Evolutionary conservation across 2,113 vertebrate genomes (phyloP).

Genomic region (Okapia johnstoni): DNA sequence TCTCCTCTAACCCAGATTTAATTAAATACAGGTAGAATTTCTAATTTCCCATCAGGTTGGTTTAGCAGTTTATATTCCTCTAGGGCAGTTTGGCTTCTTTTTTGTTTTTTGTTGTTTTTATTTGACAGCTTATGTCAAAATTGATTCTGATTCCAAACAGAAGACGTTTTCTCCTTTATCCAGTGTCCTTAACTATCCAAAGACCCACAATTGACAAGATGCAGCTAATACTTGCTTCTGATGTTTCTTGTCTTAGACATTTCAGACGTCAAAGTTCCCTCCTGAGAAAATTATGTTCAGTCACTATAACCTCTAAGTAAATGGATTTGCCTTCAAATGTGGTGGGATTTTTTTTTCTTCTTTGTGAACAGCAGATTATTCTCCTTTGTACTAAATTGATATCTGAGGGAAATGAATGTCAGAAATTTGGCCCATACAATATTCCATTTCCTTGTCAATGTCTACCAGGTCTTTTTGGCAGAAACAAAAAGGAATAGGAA

Average conservation of each 20-base stretch:
- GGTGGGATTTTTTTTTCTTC: neutral
- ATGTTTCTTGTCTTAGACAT: slow-evolving; percentile 10
- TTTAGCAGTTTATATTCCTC: neutral
- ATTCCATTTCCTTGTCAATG: slow-evolving; percentile 48
- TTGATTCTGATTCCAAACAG: slow-evolving; percentile 67
- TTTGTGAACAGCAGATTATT: slow-evolving; percentile 62
- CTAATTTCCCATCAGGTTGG: slow-evolving; percentile 16
- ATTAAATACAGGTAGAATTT: slow-evolving; percentile 31
- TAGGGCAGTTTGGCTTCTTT: slow-evolving; percentile 25
- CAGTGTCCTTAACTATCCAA: slow-evolving; percentile 32
- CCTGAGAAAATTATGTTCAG: slow-evolving; percentile 57
- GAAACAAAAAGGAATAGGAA: slow-evolving; percentile 55
- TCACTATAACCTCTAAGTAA: slow-evolving; percentile 68
- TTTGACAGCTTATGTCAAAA: slow-evolving; percentile 46
- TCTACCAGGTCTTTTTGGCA: slow-evolving; percentile 60
- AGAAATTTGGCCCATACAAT: slow-evolving; percentile 66
- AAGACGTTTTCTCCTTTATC: slow-evolving; percentile 31
- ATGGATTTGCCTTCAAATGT: slow-evolving; percentile 58
- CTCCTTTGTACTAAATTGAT: slow-evolving; percentile 69
- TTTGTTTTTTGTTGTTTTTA: neutral
- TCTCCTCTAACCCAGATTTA: slow-evolving; percentile 24
- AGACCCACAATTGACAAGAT: neutral
- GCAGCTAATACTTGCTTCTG: slow-evolving; percentile 26
- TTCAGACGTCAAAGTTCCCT: slow-evolving; percentile 38
- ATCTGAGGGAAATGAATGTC: slow-evolving; percentile 71